Conservation (phyloP, 2,888 invertebrate species). For the Phania funesta region DNA sequence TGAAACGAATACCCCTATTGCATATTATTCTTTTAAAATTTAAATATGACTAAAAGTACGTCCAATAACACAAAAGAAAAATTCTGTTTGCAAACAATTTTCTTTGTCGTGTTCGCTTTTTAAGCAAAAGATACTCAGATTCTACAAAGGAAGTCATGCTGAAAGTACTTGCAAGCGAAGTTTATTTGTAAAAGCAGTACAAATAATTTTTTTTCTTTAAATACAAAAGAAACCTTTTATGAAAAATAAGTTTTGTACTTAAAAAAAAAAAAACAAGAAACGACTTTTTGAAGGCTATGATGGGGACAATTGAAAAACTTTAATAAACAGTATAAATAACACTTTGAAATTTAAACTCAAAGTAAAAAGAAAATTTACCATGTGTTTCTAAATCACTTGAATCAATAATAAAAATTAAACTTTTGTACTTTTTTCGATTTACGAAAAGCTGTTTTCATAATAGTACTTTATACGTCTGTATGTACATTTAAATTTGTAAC, state of each 20-base stretch:
- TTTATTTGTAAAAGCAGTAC: constrained; percentile 1
- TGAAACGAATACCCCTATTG: too few relatives aligned
- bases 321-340: neutral
- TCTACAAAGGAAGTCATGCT: neutral
- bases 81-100: too few relatives aligned
- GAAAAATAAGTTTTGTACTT: neutral
- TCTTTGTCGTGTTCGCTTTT: constrained; percentile 20
- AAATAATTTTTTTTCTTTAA: neutral
- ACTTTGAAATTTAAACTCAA: too few relatives aligned
- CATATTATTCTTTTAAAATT: too few relatives aligned
- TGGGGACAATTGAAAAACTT: neutral
- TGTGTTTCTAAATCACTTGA: too few relatives aligned
- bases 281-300: too few relatives aligned
- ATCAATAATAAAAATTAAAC: too few relatives aligned
- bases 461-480: neutral
- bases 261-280: neutral
- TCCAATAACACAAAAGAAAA: too few relatives aligned
- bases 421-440: neutral
- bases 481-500: neutral
- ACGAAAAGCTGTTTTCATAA: too few relatives aligned
- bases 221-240: neutral
- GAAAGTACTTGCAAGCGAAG: constrained; percentile 23
- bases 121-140: too few relatives aligned
- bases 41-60: too few relatives aligned
- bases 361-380: too few relatives aligned